Evolutionary conservation across 23 tunicate species (phyloP), one percentile per base, ranked within the genome.

Genomic region (Ciona savignyi): DNA sequence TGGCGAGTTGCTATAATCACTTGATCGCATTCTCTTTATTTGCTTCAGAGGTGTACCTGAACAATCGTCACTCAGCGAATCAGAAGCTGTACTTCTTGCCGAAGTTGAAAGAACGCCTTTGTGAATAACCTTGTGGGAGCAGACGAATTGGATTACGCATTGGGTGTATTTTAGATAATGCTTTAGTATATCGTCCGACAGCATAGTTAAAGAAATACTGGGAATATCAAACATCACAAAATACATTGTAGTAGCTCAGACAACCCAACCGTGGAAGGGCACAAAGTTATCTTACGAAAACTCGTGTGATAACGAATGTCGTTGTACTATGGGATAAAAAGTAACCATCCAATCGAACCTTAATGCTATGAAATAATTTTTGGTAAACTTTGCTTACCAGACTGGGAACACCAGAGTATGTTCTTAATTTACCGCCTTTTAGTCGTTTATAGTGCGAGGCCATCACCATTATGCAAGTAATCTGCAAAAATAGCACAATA

Each of bases 21-120:
- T 81, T 25, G 95, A 87, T 66, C 35, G 67, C 75, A 81, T 81
- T 28, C 66, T 35, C 2, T 49, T 68, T 22, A 86, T 29, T 61
- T 80, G 51, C 20, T 65, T 62, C 33, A 86, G 56, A 0, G 85
- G 81, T 22, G 63, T 34, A 4, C 93, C 93, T 15, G 73, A 60
- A 29, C 78, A 81, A 30, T 73, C 81, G 66, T 86, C 85, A 71
- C 85, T 86, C 64, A 79, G 4, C 20, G 93, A 23, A 62, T 79
- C 85, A n/a, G 93, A 80, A 1, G 70, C 82, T 4, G 95, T 80
- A 70, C 95, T 87, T 21, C 85, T 62, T n/a, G 56, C 60, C n/a
- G 93, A 79, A 60, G 71, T 48, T 25, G 93, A 66, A 25, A 71
- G 33, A 60, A 71, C 70, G 1, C 71, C 71, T 71, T 63, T 80